phyloP scores from a whole-genome alignment of 2,888 invertebrate genomes.

The Quadriops clusia region DNA sequence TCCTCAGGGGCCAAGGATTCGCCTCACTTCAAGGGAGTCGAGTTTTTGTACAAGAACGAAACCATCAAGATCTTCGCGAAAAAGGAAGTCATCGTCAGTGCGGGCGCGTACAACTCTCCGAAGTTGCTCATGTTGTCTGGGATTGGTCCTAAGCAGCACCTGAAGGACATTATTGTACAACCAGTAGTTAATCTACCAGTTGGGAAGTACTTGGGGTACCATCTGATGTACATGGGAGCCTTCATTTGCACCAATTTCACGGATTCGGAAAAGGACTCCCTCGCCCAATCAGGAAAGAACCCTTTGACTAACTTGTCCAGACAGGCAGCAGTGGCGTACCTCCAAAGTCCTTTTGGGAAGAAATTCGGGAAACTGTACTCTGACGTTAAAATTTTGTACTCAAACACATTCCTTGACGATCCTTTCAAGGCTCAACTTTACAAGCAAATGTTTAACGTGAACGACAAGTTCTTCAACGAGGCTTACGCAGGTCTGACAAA shows the following conservation, averaged over 20 bases:
- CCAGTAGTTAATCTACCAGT: conserved; percentile 33
- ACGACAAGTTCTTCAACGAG: background rate
- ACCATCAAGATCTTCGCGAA: conserved; percentile 28
- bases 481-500: conserved; percentile 32
- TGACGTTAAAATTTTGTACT: too few relatives aligned
- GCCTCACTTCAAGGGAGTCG: conserved; percentile 24
- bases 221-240: conserved; percentile 14
- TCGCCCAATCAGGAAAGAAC: conserved; percentile 1
- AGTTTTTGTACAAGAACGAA: conserved; percentile 23
- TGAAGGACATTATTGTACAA: conserved; percentile 21
- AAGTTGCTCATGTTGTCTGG: conserved; percentile 35
- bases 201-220: conserved; percentile 32
- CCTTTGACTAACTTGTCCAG: conserved; percentile 22
- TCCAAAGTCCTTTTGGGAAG: too few relatives aligned
- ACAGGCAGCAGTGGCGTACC: conserved; percentile 21
- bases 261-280: too few relatives aligned
- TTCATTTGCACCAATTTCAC: too few relatives aligned
- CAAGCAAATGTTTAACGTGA: background rate
- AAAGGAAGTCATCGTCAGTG: conserved; percentile 42
- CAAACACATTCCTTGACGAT: too few relatives aligned
- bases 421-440: too few relatives aligned
- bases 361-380: too few relatives aligned
- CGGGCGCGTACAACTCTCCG: conserved; percentile 43
- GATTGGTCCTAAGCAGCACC: conserved; percentile 29
- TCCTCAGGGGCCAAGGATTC: conserved; percentile 8